Base-by-base conservation (phyloP, 2,888 invertebrate genomes). In the Camptogramma bilineatum region DNA sequence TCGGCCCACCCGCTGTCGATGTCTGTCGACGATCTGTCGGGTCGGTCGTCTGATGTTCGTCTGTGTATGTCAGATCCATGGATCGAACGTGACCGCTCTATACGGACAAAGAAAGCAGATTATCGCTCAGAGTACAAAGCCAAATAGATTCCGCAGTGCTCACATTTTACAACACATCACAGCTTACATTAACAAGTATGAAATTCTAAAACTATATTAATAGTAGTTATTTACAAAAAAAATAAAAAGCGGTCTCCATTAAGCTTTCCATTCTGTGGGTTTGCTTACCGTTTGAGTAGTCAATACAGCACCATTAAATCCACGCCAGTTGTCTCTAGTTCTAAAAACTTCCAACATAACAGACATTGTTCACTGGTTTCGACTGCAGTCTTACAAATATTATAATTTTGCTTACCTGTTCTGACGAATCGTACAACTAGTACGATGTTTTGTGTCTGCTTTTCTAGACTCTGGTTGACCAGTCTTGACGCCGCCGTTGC, bases 1-100 rank as follows among this genome's bases (percentile, higher is more conserved):
- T 63, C 63, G 17, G 48, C 57, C 63, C 52, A 64, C 1, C 64
- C 64, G 28, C 64, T 64, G 54, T 64, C 59, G 28, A 39, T 47
- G 17, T 64, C 59, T 51, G 64, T 46, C 10, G 64, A 54, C 1
- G 24, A 34, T 21, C 51, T 55, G 31, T 54, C 31, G 53, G 10
- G 34, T 9, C 34, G 34, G 44, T 39, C n/a, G 18, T 16, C 21
- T 28, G 28, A n/a, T 8, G 50, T 21, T 19, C 19, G 39, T 52
- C 34, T 19, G 39, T 39, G 10, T 9, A 13, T 39, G 3, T 10
- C 13, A n/a, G 50, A 39, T 50, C 24, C 47, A 39, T 34, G 19
- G 16, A 18, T 16, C 9, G 34, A 13, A 34, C 18, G 46, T 50
- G 57, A 48, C 46, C 21, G 42, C 57, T 39, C 56, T 57, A 50